A percentile compares a stretch with the other conserved stretches of the same genome.
These are phyloP conservation scores for Hypomecis punctinalis DNA, from an alignment of 2,888 invertebrate genomes.

Conservation along the genomic window DNA sequence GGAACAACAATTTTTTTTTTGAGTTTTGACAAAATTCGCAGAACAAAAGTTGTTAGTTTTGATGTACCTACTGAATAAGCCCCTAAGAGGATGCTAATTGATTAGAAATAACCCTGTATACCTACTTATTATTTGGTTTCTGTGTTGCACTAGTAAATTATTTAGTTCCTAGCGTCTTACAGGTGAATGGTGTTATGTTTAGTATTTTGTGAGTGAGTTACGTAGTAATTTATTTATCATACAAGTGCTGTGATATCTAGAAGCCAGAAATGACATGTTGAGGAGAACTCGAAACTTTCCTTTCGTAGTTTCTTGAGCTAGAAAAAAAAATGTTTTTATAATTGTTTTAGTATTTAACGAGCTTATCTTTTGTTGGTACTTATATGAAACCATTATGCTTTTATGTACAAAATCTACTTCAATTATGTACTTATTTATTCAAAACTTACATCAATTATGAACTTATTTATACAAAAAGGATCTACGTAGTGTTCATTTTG, in stretches of 20 bases:
- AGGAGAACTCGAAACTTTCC: not conserved
- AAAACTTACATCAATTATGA: not conserved
- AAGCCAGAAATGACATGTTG: not conserved
- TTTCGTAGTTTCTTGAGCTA: not conserved
- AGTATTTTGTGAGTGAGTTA: slow-evolving; percentile 2
- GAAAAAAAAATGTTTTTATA: too few species aligned
- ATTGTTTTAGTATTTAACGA: too few species aligned
- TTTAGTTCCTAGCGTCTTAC: slow-evolving; percentile 8
- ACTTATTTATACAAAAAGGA: not conserved
- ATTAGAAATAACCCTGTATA: too few species aligned
- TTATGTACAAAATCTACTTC: not conserved
- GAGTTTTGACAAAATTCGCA: too few species aligned
- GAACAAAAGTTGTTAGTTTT: too few species aligned
- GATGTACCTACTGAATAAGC: too few species aligned
- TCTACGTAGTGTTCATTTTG: too few species aligned
- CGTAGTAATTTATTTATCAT: not conserved
- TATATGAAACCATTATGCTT: too few species aligned
- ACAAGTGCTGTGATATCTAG: slow-evolving; percentile 18
- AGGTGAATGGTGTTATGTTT: not conserved
- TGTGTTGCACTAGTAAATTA: not conserved
- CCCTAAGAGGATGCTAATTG: too few species aligned
- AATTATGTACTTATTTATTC: not conserved
- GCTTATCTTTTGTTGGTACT: too few species aligned
- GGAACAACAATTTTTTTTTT: too few species aligned
- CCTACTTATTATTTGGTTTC: slow-evolving; percentile 1